Evolutionary conservation across 2,797 vertebrate species (phyloP).

Genomic region (Cynodonichthys magdalenae): DNA sequence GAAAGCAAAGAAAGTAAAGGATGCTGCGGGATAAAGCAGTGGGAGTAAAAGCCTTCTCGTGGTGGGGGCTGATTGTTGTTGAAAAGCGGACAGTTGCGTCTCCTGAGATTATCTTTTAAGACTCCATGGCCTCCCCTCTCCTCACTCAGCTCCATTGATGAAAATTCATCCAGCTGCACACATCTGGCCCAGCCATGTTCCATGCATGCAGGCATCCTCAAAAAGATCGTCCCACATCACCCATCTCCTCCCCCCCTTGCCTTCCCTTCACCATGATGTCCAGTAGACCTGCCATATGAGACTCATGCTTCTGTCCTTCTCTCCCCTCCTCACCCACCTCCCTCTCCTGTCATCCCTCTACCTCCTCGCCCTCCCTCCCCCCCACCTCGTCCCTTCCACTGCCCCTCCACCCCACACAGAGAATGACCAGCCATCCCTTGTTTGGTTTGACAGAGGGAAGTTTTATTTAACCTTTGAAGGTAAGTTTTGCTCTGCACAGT

Average conservation of each 20-base stretch:
- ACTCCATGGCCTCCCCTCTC: conserved; percentile 1
- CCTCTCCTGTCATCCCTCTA: conserved; percentile 71
- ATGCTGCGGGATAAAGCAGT: neutral
- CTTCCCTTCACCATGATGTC: conserved; percentile 75
- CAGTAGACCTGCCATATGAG: conserved; percentile 89
- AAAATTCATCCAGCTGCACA: neutral
- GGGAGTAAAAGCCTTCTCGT: neutral
- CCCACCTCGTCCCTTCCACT: conserved; percentile 53
- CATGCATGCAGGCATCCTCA: conserved; percentile 19
- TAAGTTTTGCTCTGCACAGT: conserved; percentile 85
- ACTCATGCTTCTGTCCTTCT: conserved; percentile 90
- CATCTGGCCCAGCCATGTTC: conserved; percentile 21
- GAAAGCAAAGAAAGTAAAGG: neutral
- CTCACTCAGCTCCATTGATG: neutral
- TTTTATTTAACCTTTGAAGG: conserved; percentile 99
- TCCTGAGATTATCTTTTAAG: neutral
- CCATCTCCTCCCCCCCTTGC: conserved; percentile 24
- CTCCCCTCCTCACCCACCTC: conserved; percentile 86
- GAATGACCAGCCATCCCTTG: conserved; percentile 99
- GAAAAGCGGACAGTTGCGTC: neutral
- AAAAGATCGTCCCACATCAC: conserved; percentile 11
- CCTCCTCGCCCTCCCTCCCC: conserved; percentile 79
- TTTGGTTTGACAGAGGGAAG: conserved; percentile 99
- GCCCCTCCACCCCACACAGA: conserved; percentile 92
- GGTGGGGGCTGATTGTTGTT: neutral